A percentile compares a stretch with the other conserved stretches of the same genome.
These are phyloP conservation scores for Lepetodrilus schrolli DNA, from an alignment of 2,888 invertebrate species.

Conservation along the genomic window DNA sequence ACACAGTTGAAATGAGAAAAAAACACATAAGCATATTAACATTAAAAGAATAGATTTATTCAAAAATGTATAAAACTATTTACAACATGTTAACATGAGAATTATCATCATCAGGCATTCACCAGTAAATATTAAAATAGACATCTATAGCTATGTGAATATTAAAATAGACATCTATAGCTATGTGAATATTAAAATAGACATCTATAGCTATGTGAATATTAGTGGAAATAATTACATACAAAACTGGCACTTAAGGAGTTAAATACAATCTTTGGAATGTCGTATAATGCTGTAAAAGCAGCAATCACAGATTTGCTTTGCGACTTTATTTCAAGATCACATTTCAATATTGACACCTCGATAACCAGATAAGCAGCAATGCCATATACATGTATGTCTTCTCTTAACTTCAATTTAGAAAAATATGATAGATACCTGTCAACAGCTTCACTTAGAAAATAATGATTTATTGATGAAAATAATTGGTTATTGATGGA, in stretches of 20 bases:
- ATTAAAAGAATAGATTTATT: background rate
- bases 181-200: background rate
- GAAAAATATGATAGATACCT: no score
- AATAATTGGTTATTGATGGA: no score
- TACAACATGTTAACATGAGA: background rate
- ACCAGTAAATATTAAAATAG: background rate
- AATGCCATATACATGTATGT: no score
- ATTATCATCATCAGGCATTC: background rate
- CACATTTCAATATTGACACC: no score
- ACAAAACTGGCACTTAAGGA: constrained; percentile 17
- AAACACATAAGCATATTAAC: background rate
- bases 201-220: background rate
- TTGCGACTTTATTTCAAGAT: background rate
- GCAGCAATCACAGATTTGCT: constrained; percentile 16
- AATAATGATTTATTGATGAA: no score
- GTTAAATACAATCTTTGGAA: constrained; percentile 16
- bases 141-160: background rate
- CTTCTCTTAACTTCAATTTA: no score
- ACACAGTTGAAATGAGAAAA: no score
- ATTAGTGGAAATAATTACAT: background rate
- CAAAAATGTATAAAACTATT: background rate
- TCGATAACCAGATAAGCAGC: no score
- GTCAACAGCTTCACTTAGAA: no score
- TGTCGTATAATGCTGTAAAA: background rate
- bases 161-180: background rate